These are phyloP conservation scores for Eupithecia insigniata DNA, from an alignment of 2,888 invertebrate genomes.

Conservation along the genomic window DNA sequence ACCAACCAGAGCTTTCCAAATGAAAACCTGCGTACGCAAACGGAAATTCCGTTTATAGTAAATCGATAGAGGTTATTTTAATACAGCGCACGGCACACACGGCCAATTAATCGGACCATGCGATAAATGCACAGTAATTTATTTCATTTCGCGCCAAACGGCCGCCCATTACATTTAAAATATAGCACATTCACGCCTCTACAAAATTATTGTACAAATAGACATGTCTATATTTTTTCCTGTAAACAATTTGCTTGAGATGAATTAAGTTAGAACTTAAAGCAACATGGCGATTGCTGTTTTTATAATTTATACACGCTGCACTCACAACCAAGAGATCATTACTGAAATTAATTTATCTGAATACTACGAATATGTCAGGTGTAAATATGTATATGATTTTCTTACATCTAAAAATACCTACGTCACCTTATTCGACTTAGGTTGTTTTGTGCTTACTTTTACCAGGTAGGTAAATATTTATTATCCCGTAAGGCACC, in stretches of 20 bases:
- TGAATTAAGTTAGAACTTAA: neutral
- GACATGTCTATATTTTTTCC: constrained; percentile 34
- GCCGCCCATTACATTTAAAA: constrained; percentile 74
- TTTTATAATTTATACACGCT: neutral
- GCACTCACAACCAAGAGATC: neutral
- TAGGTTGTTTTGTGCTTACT: no score
- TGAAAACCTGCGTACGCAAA: neutral
- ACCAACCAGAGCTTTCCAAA: neutral
- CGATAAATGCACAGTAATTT: constrained; percentile 77
- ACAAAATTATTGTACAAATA: constrained; percentile 56
- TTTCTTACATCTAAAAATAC: no score
- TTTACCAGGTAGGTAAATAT: no score
- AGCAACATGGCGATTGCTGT: neutral
- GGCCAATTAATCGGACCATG: constrained; percentile 72
- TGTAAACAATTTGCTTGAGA: constrained; percentile 23
- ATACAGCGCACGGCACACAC: constrained; percentile 52
- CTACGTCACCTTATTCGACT: no score
- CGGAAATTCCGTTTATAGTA: neutral
- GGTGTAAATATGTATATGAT: no score
- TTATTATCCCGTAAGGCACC: no score
- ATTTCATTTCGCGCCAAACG: constrained; percentile 69
- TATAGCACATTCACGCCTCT: constrained; percentile 69
- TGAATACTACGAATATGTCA: no score
- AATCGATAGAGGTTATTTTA: constrained; percentile 41
- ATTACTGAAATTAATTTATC: neutral